Conservation (phyloP, 2,113 vertebrate species). For the Brachyhypopomus occidentalis region DNA sequence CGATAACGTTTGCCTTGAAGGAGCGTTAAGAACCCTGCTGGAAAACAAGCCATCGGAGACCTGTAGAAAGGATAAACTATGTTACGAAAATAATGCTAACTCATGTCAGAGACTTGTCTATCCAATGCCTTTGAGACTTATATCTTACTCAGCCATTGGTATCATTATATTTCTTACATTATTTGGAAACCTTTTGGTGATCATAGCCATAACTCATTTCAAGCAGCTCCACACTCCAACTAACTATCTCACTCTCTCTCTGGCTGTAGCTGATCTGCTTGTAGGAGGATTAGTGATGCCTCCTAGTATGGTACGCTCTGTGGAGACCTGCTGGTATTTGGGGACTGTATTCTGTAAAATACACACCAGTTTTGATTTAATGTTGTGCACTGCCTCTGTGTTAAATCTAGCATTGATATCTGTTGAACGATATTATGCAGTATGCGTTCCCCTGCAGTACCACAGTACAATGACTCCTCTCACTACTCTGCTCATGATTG, state of each 20-base stretch:
- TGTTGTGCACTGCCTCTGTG: constrained; percentile 79
- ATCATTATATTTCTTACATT: constrained; percentile 74
- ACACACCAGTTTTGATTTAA: constrained; percentile 75
- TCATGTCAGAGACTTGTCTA: constrained; percentile 74
- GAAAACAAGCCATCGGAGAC: too few species aligned
- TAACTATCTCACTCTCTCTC: constrained; percentile 81
- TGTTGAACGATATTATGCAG: constrained; percentile 75
- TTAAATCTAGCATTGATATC: constrained; percentile 80
- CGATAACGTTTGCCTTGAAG: too few species aligned
- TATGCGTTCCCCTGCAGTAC: constrained; percentile 47
- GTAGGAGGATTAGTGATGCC: constrained; percentile 79
- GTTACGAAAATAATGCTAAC: constrained; percentile 68
- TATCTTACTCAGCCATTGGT: constrained; percentile 73
- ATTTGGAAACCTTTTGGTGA: constrained; percentile 77
- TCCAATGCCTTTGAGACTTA: constrained; percentile 64
- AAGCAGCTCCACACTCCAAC: constrained; percentile 81
- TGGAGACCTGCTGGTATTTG: constrained; percentile 81
- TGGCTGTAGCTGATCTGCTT: constrained; percentile 78
- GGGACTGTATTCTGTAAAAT: constrained; percentile 81
- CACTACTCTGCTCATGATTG: constrained; percentile 30
- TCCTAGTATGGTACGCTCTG: constrained; percentile 79
- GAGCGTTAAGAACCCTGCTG: too few species aligned
- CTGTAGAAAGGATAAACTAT: too few species aligned
- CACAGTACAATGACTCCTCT: constrained; percentile 35
- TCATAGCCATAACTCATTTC: constrained; percentile 78